Conservation (phyloP, 2,797 vertebrate species). For the Simalia tracyae region DNA sequence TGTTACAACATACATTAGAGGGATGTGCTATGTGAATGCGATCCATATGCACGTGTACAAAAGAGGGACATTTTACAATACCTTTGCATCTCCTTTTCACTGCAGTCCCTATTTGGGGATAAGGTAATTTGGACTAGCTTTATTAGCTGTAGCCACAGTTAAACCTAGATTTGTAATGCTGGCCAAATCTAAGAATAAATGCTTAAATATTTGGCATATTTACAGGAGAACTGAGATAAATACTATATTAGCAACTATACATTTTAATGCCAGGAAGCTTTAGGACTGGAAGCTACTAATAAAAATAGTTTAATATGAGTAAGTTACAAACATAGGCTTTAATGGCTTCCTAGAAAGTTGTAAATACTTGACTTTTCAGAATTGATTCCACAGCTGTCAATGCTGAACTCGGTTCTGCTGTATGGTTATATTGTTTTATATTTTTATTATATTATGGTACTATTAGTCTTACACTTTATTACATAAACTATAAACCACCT, state of each 20-base stretch:
- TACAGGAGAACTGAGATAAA: not conserved
- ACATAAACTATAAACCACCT: not conserved
- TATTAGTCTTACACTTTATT: not conserved
- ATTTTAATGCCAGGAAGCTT: not conserved
- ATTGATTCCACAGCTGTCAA: not conserved
- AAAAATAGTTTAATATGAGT: not conserved
- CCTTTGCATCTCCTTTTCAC: not conserved
- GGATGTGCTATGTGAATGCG: not conserved
- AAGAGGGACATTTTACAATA: not conserved
- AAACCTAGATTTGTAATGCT: not conserved
- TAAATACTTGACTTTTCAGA: not conserved
- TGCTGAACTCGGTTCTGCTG: not conserved
- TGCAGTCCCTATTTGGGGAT: not conserved
- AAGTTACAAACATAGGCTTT: not conserved
- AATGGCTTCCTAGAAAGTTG: not conserved
- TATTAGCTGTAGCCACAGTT: not conserved
- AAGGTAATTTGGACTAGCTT: not conserved
- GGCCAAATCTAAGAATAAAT: not conserved
- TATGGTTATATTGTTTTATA: not conserved
- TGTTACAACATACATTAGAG: not conserved
- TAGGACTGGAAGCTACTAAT: not conserved
- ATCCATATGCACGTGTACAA: not conserved
- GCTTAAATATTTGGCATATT: not conserved
- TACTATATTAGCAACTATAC: not conserved
- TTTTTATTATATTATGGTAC: not conserved